These are phyloP conservation scores for Oligia strigilis DNA, from an alignment of 2,888 invertebrate species.

Conservation along the genomic window DNA sequence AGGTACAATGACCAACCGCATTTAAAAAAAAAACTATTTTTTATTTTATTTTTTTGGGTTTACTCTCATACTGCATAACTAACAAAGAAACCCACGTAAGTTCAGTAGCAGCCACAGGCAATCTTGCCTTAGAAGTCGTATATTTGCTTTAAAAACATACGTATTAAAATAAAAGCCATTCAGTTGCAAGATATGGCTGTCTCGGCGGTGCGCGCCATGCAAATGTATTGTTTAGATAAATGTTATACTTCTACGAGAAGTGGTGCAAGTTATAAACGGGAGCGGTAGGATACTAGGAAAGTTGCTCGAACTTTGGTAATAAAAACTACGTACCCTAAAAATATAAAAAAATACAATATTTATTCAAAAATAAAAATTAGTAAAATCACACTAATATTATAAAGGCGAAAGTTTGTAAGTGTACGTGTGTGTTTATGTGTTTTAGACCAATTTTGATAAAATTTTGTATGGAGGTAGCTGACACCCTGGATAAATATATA, in stretches of 20 bases:
- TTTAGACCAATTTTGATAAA: too few species aligned
- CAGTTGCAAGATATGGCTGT: constrained; percentile 65
- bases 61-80: not conserved
- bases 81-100: not conserved
- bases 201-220: constrained; percentile 69
- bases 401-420: too few species aligned
- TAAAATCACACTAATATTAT: too few species aligned
- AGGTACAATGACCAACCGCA: too few species aligned
- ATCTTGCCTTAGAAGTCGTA: constrained; percentile 1
- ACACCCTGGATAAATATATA: too few species aligned
- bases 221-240: constrained; percentile 76
- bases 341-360: too few species aligned
- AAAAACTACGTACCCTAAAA: not conserved
- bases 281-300: not conserved
- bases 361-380: too few species aligned
- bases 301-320: not conserved
- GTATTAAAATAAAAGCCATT: constrained; percentile 55
- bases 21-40: not conserved
- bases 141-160: constrained; percentile 31
- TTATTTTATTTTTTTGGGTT: not conserved
- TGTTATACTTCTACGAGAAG: constrained; percentile 43
- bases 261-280: constrained; percentile 17
- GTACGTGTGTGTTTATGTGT: too few species aligned
- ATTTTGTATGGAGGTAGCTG: too few species aligned
- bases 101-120: constrained; percentile 41